A percentile compares a stretch with the other conserved stretches of the same genome.
Conservation (phyloP, 2,797 vertebrate genomes). For the Mormyrops boulengeri region DNA sequence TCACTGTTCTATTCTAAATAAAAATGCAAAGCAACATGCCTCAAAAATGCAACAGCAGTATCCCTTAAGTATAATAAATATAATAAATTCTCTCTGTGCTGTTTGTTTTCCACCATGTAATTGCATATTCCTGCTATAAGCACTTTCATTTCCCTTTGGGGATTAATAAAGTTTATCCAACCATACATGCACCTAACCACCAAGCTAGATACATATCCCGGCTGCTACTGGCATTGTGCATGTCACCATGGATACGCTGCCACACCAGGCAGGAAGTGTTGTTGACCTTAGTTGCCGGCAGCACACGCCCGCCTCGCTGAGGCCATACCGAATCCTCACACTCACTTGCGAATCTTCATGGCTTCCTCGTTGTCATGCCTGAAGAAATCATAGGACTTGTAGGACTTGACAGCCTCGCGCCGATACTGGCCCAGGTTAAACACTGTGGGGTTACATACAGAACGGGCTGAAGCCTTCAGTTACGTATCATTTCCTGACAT, state of each 20-base stretch:
- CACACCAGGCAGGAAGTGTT: too few species aligned
- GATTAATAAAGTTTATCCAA: not conserved
- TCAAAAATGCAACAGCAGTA: not conserved
- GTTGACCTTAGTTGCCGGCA: not conserved
- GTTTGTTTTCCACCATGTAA: not conserved
- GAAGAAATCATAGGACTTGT: constrained; percentile 96
- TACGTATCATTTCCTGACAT: not conserved
- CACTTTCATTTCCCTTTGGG: not conserved
- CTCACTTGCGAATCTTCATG: constrained; percentile 95
- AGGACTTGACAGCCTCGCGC: constrained; percentile 83
- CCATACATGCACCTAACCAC: not conserved
- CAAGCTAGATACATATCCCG: not conserved
- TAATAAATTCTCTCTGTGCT: not conserved
- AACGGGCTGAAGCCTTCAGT: not conserved
- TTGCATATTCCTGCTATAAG: not conserved
- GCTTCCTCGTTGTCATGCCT: constrained; percentile 92
- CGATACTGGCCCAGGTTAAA: constrained; percentile 97
- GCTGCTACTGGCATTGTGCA: not conserved
- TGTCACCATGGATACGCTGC: not conserved
- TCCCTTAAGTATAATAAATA: not conserved
- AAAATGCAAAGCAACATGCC: not conserved
- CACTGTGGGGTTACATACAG: constrained; percentile 56
- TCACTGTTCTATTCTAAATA: not conserved
- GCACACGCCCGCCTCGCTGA: not conserved
- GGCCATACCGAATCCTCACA: constrained; percentile 11